These are phyloP conservation scores for Pantherophis vulpinus DNA, from an alignment of 2,797 vertebrate species.

Conservation along the genomic window DNA sequence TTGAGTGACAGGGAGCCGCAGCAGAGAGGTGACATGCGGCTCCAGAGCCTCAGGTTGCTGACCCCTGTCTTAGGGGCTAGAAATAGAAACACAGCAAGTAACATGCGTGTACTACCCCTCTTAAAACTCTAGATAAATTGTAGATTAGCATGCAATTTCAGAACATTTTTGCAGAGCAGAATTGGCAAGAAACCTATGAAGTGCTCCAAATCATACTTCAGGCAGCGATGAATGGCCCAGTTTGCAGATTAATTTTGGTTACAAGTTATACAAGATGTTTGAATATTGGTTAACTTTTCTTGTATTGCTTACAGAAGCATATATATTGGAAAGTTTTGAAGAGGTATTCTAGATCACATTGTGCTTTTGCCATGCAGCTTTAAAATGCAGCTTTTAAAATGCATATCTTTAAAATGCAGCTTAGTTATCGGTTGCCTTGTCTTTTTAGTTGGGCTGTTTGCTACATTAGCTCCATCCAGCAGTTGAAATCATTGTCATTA, in stretches of 20 bases:
- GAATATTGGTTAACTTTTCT: conserved; percentile 53
- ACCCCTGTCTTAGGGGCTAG: background rate
- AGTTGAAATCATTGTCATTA: conserved; percentile 16
- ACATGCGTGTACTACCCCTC: too few relatives aligned
- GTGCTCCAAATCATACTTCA: background rate
- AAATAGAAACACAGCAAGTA: background rate
- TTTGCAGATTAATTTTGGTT: conserved; percentile 15
- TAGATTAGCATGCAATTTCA: background rate
- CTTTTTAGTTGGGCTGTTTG: conserved; percentile 45
- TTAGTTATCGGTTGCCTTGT: conserved; percentile 19
- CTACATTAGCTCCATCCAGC: conserved; percentile 1
- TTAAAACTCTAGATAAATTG: background rate
- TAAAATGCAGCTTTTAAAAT: conserved; percentile 11
- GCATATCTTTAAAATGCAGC: conserved; percentile 21
- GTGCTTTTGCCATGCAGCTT: conserved; percentile 49
- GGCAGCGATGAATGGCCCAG: background rate
- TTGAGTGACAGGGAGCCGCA: too few relatives aligned
- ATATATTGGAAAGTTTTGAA: conserved; percentile 60
- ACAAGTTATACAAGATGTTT: conserved; percentile 33
- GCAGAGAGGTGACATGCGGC: too few relatives aligned
- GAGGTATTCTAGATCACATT: conserved; percentile 57
- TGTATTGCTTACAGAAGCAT: conserved; percentile 43
- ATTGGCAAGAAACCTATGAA: background rate
- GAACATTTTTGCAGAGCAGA: background rate
- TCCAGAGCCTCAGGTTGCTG: too few relatives aligned